Evolutionary conservation across 2,888 invertebrate species (phyloP).

Genomic region (Rotaria sp.): DNA sequence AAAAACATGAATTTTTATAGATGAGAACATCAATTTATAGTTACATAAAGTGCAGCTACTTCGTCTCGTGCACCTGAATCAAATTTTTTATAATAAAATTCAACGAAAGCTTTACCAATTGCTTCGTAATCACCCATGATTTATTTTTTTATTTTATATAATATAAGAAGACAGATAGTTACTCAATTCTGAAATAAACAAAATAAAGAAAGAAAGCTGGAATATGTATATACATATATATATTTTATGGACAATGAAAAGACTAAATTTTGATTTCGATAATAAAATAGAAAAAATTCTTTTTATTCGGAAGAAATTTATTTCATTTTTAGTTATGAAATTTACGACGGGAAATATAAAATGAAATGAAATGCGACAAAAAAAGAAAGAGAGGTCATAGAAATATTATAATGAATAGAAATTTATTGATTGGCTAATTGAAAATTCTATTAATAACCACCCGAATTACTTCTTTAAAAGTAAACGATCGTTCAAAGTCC

Average conservation of each 20-base stretch:
- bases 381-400: not conserved
- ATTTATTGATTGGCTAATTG: not conserved
- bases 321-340: not conserved
- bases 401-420: not conserved
- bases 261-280: not conserved
- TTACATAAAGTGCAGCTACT: slow-evolving; percentile 37
- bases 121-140: slow-evolving; percentile 19
- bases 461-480: not conserved
- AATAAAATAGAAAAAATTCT: not conserved
- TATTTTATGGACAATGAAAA: not conserved
- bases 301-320: not conserved
- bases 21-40: not conserved
- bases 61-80: slow-evolving; percentile 37
- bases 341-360: too few species aligned
- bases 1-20: not conserved
- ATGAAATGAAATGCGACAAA: too few species aligned
- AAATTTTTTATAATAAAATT: slow-evolving; percentile 36
- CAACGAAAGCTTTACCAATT: slow-evolving; percentile 36
- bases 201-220: not conserved
- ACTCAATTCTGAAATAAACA: not conserved
- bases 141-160: not conserved
- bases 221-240: not conserved
- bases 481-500: not conserved
- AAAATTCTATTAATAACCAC: not conserved
- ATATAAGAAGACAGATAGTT: not conserved